These are phyloP conservation scores for Tenthredo scrophulariae DNA, from an alignment of 2,888 invertebrate genomes.

Conservation along the genomic window DNA sequence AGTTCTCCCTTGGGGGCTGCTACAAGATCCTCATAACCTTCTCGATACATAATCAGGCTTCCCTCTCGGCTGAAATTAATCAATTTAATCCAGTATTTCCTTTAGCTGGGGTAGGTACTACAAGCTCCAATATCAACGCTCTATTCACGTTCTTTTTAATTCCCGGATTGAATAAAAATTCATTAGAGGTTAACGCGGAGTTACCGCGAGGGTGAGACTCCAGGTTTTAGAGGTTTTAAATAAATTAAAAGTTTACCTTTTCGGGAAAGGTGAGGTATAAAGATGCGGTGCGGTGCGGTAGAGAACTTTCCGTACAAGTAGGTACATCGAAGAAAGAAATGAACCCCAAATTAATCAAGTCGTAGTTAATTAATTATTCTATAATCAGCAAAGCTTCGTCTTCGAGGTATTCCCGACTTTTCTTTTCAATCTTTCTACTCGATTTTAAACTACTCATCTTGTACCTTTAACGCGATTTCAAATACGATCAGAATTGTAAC, in stretches of 20 bases:
- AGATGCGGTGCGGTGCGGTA: background rate
- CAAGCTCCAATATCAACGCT: conserved; percentile 42
- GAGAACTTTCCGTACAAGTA: background rate
- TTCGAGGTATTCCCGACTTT: background rate
- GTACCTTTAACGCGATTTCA: background rate
- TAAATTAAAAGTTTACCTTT: conserved; percentile 67
- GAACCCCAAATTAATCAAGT: background rate
- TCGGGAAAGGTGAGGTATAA: background rate
- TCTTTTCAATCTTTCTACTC: background rate
- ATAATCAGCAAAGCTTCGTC: background rate
- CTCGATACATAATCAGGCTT: conserved; percentile 53
- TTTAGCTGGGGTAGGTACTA: background rate
- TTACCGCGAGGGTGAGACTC: conserved; percentile 32
- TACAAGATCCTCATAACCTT: conserved; percentile 43
- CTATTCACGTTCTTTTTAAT: conserved; percentile 59
- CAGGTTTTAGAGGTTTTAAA: conserved; percentile 63
- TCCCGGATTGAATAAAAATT: conserved; percentile 68
- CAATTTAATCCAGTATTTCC: conserved; percentile 54
- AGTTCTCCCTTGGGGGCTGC: conserved; percentile 54
- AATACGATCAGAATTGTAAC: background rate
- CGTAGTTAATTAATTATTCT: conserved; percentile 27
- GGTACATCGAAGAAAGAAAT: background rate
- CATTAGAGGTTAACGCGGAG: conserved; percentile 61
- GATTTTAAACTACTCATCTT: background rate
- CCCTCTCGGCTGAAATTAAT: conserved; percentile 50